Evolutionary conservation across 1,140 invertebrate genomes (phyloP).

Genomic region (Ceratina japonica): DNA sequence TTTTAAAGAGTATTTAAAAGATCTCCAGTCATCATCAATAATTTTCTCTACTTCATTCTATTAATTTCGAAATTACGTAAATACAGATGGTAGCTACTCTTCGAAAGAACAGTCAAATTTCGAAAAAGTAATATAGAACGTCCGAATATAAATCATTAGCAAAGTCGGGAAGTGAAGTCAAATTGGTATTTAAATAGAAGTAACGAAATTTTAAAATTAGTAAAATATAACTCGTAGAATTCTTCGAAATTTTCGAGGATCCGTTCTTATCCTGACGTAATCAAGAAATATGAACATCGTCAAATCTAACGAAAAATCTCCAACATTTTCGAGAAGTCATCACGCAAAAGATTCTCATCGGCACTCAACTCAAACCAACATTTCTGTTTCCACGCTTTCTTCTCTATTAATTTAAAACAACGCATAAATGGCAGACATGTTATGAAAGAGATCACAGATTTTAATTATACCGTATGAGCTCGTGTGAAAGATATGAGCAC

Average conservation of each 20-base stretch:
- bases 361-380: no score
- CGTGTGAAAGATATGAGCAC: conserved; percentile 36
- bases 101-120: background rate
- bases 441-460: conserved; percentile 69
- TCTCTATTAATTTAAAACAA: conserved; percentile 38
- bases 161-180: conserved; percentile 28
- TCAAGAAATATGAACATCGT: no score
- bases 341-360: no score
- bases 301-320: no score
- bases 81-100: background rate
- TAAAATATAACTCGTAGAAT: no score
- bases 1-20: background rate
- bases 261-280: no score
- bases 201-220: background rate
- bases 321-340: no score
- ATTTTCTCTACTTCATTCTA: background rate
- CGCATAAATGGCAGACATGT: conserved; percentile 29
- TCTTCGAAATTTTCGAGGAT: no score
- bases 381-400: background rate
- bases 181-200: no score
- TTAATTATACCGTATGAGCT: conserved; percentile 41
- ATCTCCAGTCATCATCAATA: no score
- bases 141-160: conserved; percentile 17
- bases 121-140: background rate
- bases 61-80: background rate